Percentiles rank a stretch among this genome's conserved stretches.
phyloP scores from a whole-genome alignment of 92 coral and sea anemone species.

The Umimayanthus kanabou region DNA sequence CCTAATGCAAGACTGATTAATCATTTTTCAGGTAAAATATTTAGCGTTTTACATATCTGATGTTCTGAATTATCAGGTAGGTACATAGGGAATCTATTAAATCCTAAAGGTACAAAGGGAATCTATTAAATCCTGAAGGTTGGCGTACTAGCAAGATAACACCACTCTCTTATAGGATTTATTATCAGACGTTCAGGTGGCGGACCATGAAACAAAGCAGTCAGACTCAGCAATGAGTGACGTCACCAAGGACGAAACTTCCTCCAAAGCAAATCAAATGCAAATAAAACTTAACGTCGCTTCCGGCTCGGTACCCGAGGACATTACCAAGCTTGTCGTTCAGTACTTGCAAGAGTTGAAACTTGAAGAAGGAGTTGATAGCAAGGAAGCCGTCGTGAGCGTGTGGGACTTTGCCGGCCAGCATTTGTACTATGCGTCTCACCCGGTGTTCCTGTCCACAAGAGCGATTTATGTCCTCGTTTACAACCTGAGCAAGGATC shows the following conservation, averaged over 20 bases:
- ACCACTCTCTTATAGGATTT: conserved; percentile 11
- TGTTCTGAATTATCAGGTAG: too few relatives aligned
- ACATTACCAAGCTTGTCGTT: conserved; percentile 66
- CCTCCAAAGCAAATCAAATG: background rate
- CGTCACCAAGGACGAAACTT: background rate
- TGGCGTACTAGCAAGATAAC: background rate
- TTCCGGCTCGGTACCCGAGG: conserved; percentile 61
- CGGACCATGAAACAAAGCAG: background rate
- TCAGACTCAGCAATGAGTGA: background rate
- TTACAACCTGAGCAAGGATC: conserved; percentile 81
- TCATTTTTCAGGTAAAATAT: too few relatives aligned
- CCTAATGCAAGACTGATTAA: too few relatives aligned
- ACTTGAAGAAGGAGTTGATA: conserved; percentile 47
- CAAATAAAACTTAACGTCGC: conserved; percentile 20
- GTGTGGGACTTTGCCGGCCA: conserved; percentile 95
- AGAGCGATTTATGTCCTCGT: conserved; percentile 80
- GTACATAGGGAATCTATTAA: background rate
- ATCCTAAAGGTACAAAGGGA: background rate
- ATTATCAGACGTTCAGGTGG: background rate
- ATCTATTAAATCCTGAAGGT: background rate
- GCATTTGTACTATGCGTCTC: conserved; percentile 87
- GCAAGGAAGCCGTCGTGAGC: conserved; percentile 68
- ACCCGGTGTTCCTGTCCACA: conserved; percentile 82
- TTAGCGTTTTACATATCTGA: too few relatives aligned
- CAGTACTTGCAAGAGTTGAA: conserved; percentile 60